Conservation (phyloP, 2,797 vertebrate genomes). For the Myotis myotis region DNA sequence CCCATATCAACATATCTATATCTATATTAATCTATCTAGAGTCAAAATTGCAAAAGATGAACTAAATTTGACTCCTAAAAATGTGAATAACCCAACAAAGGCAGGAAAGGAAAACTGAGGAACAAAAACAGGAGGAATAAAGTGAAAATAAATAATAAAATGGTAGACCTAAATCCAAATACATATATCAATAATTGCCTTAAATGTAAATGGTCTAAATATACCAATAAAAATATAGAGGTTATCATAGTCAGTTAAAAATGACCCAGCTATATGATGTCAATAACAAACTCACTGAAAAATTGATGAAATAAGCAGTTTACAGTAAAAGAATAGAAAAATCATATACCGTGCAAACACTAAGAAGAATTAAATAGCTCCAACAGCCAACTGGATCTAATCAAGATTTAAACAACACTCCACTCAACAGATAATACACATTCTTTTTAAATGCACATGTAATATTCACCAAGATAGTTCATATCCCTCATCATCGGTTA, state of each 20-base stretch:
- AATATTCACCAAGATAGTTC: background rate
- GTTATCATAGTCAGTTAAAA: background rate
- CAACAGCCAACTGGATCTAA: no score
- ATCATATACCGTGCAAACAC: background rate
- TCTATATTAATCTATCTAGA: background rate
- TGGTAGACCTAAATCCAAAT: background rate
- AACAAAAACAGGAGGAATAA: background rate
- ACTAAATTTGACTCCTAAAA: background rate
- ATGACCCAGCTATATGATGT: no score
- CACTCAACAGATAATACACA: background rate
- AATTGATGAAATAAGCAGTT: background rate
- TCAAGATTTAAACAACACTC: fast-evolving
- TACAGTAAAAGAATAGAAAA: background rate
- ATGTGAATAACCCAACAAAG: background rate
- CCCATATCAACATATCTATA: background rate
- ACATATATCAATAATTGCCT: background rate
- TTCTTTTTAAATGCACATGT: background rate
- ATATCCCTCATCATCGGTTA: background rate
- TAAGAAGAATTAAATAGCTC: no score
- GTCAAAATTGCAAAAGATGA: background rate
- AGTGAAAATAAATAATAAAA: background rate
- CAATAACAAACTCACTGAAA: background rate
- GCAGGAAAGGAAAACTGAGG: background rate
- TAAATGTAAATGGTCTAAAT: background rate
- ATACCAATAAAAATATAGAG: background rate